Evolutionary conservation across 2,888 invertebrate genomes (phyloP).

Genomic region (Abrostola tripartita): DNA sequence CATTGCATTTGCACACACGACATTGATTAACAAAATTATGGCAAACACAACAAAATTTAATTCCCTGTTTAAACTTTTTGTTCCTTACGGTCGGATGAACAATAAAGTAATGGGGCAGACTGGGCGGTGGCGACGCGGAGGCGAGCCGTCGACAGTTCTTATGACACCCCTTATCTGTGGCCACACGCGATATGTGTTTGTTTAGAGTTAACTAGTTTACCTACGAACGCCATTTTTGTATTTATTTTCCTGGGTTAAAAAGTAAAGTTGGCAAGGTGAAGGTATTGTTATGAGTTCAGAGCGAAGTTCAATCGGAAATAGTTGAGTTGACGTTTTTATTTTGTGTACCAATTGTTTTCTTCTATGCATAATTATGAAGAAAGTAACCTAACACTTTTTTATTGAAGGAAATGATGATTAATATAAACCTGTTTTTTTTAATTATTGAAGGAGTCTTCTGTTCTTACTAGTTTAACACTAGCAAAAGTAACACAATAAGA

Average conservation of each 20-base stretch:
- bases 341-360: no score
- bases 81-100: conserved; percentile 75
- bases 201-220: conserved; percentile 60
- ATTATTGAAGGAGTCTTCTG: no score
- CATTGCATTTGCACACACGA: conserved; percentile 9
- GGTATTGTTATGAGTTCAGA: neutral
- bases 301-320: neutral
- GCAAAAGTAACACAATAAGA: no score
- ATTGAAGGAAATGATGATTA: no score
- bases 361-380: no score
- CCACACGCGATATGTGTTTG: conserved; percentile 78
- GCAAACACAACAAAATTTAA: conserved; percentile 41
- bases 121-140: conserved; percentile 72
- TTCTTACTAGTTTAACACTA: no score
- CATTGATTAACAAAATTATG: conserved; percentile 27
- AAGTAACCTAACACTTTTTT: neutral
- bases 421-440: no score
- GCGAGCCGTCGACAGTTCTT: conserved; percentile 77
- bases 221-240: conserved; percentile 34
- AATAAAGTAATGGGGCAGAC: conserved; percentile 83
- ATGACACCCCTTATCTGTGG: conserved; percentile 83
- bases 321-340: neutral
- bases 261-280: conserved; percentile 18
- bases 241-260: conserved; percentile 31
- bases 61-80: conserved; percentile 64